Evolutionary conservation across 2,888 invertebrate species (phyloP).

Genomic region (Prosopocoilus inquinatus): DNA sequence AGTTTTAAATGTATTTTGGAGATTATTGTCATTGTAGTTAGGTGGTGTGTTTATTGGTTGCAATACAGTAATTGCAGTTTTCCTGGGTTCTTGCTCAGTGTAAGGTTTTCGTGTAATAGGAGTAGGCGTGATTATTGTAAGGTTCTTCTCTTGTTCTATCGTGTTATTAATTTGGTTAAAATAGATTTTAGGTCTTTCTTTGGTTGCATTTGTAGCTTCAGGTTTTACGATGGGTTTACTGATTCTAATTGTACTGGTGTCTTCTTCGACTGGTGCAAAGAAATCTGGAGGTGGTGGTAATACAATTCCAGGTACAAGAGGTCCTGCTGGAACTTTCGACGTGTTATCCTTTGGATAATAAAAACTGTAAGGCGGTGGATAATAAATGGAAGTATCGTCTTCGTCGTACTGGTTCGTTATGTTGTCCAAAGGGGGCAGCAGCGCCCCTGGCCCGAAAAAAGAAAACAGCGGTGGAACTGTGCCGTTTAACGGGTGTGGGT

Average conservation of each 20-base stretch:
- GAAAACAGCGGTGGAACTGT: slow-evolving; percentile 48
- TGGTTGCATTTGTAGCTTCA: slow-evolving; percentile 12
- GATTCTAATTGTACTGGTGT: slow-evolving; percentile 46
- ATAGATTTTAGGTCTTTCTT: slow-evolving; percentile 6
- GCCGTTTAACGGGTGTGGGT: slow-evolving; percentile 50
- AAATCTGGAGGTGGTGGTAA: slow-evolving; percentile 86
- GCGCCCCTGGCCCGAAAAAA: slow-evolving; percentile 60
- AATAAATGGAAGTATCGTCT: slow-evolving; percentile 88
- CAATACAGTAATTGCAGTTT: not conserved
- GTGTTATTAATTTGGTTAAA: slow-evolving; percentile 39
- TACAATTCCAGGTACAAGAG: slow-evolving; percentile 84
- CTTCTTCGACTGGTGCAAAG: slow-evolving; percentile 69
- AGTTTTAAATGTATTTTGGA: slow-evolving; percentile 54
- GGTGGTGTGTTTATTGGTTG: slow-evolving; percentile 8
- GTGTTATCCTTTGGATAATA: slow-evolving; percentile 76
- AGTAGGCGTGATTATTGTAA: slow-evolving; percentile 47
- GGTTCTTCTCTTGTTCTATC: slow-evolving; percentile 49
- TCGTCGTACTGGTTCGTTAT: slow-evolving; percentile 75
- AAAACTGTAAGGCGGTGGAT: slow-evolving; percentile 88
- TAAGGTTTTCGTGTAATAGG: slow-evolving; percentile 10
- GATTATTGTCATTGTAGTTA: slow-evolving; percentile 48
- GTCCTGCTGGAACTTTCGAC: slow-evolving; percentile 75
- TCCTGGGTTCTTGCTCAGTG: not conserved
- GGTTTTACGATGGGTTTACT: slow-evolving; percentile 35
- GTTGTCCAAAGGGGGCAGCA: slow-evolving; percentile 51